Conservation (phyloP, 2,113 vertebrate genomes). For the Antechinus stuartii region DNA sequence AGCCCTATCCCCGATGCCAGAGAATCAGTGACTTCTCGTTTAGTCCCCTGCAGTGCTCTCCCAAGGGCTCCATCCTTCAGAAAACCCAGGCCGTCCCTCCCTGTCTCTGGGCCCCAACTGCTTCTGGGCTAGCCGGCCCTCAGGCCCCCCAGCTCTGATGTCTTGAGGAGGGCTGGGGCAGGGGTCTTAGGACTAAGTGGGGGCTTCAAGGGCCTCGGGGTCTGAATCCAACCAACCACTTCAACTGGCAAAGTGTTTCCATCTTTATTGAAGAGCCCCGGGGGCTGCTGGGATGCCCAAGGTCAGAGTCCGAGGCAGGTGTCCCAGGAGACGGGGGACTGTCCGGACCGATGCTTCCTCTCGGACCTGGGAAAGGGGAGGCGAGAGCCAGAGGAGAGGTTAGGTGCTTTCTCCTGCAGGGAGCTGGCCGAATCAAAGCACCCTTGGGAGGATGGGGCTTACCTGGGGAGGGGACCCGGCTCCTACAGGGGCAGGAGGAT, state of each 20-base stretch:
- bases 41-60: background rate
- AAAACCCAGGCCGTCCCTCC: no score
- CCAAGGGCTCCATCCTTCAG: no score
- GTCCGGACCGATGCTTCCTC: background rate
- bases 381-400: constrained; percentile 10
- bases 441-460: background rate
- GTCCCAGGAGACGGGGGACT: constrained; percentile 36
- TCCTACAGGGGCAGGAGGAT: constrained; percentile 61
- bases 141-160: background rate
- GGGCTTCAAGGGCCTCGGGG: background rate
- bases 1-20: background rate
- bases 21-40: background rate
- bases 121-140: background rate
- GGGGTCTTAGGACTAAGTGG: background rate
- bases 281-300: constrained; percentile 18
- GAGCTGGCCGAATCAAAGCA: background rate
- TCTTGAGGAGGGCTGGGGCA: background rate
- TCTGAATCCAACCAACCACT: constrained; percentile 47
- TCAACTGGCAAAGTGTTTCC: background rate
- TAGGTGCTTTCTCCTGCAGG: background rate
- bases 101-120: background rate
- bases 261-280: constrained; percentile 41
- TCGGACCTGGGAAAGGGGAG: background rate
- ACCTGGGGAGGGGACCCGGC: background rate
- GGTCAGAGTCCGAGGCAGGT: background rate